Conservation (phyloP, 2,113 vertebrate genomes). For the Cervus canadensis region DNA sequence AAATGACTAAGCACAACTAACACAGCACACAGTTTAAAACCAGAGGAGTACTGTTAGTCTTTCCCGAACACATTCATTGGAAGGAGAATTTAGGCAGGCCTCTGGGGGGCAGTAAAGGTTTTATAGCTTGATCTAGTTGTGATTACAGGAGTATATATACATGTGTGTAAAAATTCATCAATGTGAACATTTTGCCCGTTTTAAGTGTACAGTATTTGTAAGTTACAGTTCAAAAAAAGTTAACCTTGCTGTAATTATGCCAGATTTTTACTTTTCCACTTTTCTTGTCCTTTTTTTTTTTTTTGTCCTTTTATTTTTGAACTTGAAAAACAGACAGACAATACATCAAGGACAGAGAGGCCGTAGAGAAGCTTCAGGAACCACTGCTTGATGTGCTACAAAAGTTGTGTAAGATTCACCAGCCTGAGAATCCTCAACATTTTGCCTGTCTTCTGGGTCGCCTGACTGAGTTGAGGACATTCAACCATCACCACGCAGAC, state of each 20-base stretch:
- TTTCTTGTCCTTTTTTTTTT: conserved; percentile 7
- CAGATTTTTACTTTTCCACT: not conserved
- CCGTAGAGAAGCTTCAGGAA: conserved; percentile 95
- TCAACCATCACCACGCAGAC: conserved; percentile 95
- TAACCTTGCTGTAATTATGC: not conserved
- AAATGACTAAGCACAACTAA: not conserved
- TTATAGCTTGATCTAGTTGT: not conserved
- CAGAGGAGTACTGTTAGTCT: not conserved
- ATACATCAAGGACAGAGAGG: conserved; percentile 92
- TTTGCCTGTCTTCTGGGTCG: conserved; percentile 97
- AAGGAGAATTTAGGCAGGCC: not conserved
- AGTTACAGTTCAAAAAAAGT: not conserved
- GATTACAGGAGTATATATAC: not conserved
- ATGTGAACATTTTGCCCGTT: not conserved
- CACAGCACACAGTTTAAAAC: too few relatives aligned
- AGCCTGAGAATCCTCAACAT: conserved; percentile 91
- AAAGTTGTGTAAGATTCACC: conserved; percentile 91
- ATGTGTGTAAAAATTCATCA: not conserved
- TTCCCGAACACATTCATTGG: not conserved
- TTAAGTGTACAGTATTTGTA: not conserved
- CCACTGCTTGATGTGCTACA: conserved; percentile 91
- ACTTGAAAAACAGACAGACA: conserved; percentile 86
- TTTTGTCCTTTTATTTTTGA: conserved; percentile 4
- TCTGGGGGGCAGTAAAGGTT: not conserved
- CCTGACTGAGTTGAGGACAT: conserved; percentile 94